Evolutionary conservation across 2,888 invertebrate genomes (phyloP).

Genomic region (Himalopsyche japonica): DNA sequence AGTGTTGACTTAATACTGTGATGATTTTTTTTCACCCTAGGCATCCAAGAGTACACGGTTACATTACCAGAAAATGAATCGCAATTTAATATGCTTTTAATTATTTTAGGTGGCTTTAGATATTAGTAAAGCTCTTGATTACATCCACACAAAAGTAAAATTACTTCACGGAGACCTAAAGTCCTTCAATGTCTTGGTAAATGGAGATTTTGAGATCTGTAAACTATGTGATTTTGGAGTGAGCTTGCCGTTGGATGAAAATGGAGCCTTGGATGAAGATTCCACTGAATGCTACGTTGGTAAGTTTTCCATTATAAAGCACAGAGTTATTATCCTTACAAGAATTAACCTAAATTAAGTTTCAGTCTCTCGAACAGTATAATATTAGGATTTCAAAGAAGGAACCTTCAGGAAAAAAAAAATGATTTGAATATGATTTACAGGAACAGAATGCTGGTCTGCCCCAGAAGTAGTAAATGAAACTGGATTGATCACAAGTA

Average conservation of each 20-base stretch:
- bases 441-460: conserved; percentile 78
- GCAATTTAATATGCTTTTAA: neutral
- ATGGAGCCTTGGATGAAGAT: conserved; percentile 62
- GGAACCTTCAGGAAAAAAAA: neutral
- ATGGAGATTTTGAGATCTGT: conserved; percentile 72
- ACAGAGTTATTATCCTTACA: no score
- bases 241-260: conserved; percentile 69
- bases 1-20: neutral
- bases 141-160: conserved; percentile 72
- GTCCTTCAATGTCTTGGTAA: conserved; percentile 79
- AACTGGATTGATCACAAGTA: conserved; percentile 64
- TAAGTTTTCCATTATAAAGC: conserved; percentile 43
- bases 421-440: neutral
- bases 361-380: neutral
- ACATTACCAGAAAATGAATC: no score
- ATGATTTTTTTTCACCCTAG: no score
- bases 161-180: conserved; percentile 84
- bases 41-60: no score
- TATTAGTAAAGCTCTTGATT: conserved; percentile 72
- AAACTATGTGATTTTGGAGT: conserved; percentile 88
- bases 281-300: conserved; percentile 60
- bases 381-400: no score
- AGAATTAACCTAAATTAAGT: neutral
- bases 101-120: conserved; percentile 63
- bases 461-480: conserved; percentile 74